Base-by-base conservation (phyloP, 1,140 invertebrate species). In the Manduca sexta region DNA sequence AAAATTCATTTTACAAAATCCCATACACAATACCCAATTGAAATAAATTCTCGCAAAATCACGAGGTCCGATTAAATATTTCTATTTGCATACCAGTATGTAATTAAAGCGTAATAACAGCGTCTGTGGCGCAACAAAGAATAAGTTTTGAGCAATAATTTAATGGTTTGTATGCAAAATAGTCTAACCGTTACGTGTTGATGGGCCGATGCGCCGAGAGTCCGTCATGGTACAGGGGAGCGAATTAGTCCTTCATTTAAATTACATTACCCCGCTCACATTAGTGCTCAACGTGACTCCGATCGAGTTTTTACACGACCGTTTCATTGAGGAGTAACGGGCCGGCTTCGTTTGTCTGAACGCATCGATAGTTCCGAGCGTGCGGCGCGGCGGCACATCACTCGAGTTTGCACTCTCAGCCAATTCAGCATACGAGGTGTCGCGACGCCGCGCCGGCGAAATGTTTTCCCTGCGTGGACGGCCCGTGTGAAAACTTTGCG, bases 151-250 rank as follows among this genome's bases (percentile, higher is more conserved):
- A 83, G 79, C 76, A 85, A 82, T 85, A 82, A 85, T 79, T 79
- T 80, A 83, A 85, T 85, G 79, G 78, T 82, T 81, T 77, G 76
- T 83, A 85, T 83, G 82, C 79, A 85, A 85, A 85, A 84, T 80
- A 83, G 70, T 63, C 67, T 50, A 70, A 64, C 74, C 75, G 81
- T 82, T 82, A 82, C 78, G 69, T 79, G 81, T 76, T 79, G 78
- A 82, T 82, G 76, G 70, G 70, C 73, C 61, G 67, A 60, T 71
- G 76, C 71, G 62, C 63, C 64, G 66, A 71, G 73, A 78, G 72
- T 3, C 21, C 79, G 78, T 84, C 75, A 83, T 75, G 81, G 64
- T 82, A 75, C 70, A 69, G 52, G 74, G 64, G 69, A 74, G 60
- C 57, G 69, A 81, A 80, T 76, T 74, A 74, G 76, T 82, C 80